A percentile compares a stretch with the other conserved stretches of the same genome.
These are phyloP conservation scores for Chlamydotis undulata DNA, from an alignment of 2,113 vertebrate species.

Conservation along the genomic window DNA sequence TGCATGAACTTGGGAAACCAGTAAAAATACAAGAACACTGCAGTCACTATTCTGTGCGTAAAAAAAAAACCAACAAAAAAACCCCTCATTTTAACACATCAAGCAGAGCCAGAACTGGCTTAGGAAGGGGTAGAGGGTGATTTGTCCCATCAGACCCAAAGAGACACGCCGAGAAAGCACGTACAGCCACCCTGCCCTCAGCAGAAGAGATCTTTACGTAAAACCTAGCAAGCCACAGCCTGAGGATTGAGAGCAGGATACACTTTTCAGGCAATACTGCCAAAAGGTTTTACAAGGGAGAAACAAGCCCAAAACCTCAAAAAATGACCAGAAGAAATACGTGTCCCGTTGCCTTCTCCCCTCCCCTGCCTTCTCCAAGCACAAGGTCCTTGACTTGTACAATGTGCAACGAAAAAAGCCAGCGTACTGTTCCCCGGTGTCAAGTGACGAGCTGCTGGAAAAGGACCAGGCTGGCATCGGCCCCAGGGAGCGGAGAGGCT, in stretches of 20 bases:
- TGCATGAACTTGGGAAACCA: not conserved
- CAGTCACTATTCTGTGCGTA: not conserved
- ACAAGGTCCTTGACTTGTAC: not conserved
- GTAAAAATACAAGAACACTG: not conserved
- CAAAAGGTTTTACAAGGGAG: not conserved
- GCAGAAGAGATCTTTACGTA: not conserved
- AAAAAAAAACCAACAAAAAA: not conserved
- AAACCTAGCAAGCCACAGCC: not conserved
- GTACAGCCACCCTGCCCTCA: not conserved
- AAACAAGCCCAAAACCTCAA: not conserved
- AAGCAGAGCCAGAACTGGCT: not conserved
- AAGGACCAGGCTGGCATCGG: constrained; percentile 36
- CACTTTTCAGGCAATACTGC: not conserved
- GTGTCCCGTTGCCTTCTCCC: not conserved
- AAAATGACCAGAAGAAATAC: not conserved
- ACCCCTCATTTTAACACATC: not conserved
- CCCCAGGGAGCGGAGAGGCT: not conserved
- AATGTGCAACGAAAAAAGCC: constrained; percentile 28
- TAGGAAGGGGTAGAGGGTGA: not conserved
- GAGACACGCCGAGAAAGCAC: not conserved
- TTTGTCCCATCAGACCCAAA: not conserved
- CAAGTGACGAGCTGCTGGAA: constrained; percentile 57
- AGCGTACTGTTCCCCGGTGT: constrained; percentile 22
- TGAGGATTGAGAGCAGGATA: not conserved
- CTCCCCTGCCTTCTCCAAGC: not conserved